Conservation (phyloP, 2,888 invertebrate species). For the Patella caerulea region DNA sequence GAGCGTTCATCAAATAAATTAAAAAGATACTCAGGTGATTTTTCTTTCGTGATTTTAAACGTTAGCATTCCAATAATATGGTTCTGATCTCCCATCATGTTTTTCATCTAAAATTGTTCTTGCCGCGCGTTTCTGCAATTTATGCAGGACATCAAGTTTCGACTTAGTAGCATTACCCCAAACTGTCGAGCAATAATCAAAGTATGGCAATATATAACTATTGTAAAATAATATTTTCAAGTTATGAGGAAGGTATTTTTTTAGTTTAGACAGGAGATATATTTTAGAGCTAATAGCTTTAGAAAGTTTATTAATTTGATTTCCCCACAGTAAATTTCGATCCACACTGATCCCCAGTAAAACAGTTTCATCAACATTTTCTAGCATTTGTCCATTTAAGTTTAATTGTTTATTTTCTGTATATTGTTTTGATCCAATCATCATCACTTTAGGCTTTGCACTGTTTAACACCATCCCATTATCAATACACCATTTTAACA, state of each 20-base stretch:
- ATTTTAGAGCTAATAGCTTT: not conserved
- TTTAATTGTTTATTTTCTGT: not conserved
- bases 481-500: not conserved
- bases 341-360: not conserved
- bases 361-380: not conserved
- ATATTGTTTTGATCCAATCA: not conserved
- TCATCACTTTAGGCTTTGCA: not conserved
- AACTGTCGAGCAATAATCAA: not conserved
- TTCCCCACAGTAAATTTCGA: not conserved
- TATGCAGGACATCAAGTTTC: not conserved
- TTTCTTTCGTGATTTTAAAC: no score
- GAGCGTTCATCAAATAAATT: no score
- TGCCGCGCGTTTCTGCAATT: not conserved
- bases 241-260: not conserved
- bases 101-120: not conserved
- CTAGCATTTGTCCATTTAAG: not conserved
- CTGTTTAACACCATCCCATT: slow-evolving; percentile 8
- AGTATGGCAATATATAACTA: not conserved
- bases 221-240: not conserved
- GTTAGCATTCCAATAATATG: no score
- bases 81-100: not conserved
- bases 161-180: not conserved
- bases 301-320: not conserved
- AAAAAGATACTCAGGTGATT: no score
- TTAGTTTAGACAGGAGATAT: not conserved